These are phyloP conservation scores for Zelleria hepariella DNA, from an alignment of 2,888 invertebrate genomes.

Conservation along the genomic window DNA sequence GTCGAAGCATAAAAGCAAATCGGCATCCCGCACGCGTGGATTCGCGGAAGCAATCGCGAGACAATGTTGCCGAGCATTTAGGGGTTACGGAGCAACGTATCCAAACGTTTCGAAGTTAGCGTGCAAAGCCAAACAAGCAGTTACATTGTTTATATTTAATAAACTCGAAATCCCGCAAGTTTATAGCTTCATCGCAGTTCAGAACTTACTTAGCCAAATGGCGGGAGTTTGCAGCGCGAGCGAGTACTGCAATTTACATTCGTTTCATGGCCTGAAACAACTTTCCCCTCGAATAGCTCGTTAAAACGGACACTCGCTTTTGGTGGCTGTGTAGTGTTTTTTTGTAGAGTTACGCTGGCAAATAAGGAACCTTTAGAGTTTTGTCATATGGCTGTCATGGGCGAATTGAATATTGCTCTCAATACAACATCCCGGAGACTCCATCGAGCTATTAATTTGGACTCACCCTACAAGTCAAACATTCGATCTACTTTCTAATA, in stretches of 20 bases:
- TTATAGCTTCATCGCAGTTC: conserved; percentile 35
- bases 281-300: conserved; percentile 13
- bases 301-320: conserved; percentile 14
- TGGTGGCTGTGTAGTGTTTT: neutral
- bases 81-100: neutral
- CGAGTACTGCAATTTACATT: conserved; percentile 18
- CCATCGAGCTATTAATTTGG: too few species aligned
- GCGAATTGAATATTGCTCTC: neutral
- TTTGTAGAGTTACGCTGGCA: neutral
- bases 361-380: neutral
- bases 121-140: conserved; percentile 10
- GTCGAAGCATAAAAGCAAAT: neutral
- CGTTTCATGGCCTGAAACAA: conserved; percentile 15
- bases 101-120: neutral
- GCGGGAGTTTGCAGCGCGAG: conserved; percentile 24
- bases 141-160: conserved; percentile 39
- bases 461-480: too few species aligned
- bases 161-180: conserved; percentile 33
- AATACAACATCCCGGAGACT: neutral
- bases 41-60: neutral
- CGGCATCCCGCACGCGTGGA: neutral
- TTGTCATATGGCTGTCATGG: neutral
- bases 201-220: conserved; percentile 34
- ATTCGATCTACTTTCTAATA: too few species aligned
- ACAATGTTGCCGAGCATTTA: neutral